Conservation (phyloP, 30 jellyfish, hydroid and myxozoan genomes). For the Cassiopea andromeda region DNA sequence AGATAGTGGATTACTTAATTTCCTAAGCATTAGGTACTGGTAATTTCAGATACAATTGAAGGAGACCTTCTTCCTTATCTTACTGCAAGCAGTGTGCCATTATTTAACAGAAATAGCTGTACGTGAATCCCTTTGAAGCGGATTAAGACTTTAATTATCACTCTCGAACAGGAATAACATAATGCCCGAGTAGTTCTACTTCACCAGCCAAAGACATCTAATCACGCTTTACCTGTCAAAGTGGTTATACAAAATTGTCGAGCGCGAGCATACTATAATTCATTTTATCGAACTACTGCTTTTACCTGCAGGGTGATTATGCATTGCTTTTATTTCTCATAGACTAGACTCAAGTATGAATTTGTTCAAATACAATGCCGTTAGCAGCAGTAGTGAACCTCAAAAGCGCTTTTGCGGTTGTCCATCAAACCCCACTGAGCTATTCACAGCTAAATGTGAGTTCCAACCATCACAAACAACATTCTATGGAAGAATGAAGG, state of each 20-base stretch:
- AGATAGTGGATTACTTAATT: no score
- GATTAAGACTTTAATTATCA: not conserved
- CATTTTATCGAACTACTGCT: not conserved
- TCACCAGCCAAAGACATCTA: not conserved
- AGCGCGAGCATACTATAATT: not conserved
- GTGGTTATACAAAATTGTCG: not conserved
- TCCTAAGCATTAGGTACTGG: no score
- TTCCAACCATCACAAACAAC: constrained; percentile 20
- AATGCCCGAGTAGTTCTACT: not conserved
- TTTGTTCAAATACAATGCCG: not conserved
- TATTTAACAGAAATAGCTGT: not conserved
- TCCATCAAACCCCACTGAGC: not conserved
- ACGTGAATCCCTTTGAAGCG: not conserved
- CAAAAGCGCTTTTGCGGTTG: constrained; percentile 36
- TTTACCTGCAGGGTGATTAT: not conserved
- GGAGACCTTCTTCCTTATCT: no score
- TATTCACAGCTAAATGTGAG: constrained; percentile 11
- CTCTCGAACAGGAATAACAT: not conserved
- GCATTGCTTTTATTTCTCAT: not conserved
- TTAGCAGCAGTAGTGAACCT: constrained; percentile 1
- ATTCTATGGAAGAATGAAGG: not conserved
- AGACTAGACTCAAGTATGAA: not conserved
- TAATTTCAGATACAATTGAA: no score
- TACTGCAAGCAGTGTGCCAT: not conserved
- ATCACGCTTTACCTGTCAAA: not conserved